Percentiles rank a stretch among this genome's conserved stretches.
Conservation (phyloP, 2,888 invertebrate species). For the Mystacides longicornis region DNA sequence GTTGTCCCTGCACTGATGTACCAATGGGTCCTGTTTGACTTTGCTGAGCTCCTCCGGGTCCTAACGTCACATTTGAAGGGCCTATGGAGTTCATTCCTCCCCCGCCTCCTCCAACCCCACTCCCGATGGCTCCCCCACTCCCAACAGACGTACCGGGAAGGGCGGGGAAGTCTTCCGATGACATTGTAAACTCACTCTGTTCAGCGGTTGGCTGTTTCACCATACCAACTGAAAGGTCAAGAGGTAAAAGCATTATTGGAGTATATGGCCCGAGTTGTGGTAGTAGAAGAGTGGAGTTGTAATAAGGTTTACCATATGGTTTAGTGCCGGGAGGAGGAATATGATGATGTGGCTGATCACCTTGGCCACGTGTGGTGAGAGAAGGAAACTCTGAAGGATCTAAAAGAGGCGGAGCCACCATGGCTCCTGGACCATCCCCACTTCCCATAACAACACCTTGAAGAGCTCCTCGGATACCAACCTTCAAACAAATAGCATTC, state of each 20-base stretch:
- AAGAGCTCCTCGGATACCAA: constrained; percentile 48
- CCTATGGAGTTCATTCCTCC: background rate
- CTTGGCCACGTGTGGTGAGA: constrained; percentile 76
- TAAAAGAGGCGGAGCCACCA: constrained; percentile 76
- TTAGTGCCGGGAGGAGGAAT: constrained; percentile 86
- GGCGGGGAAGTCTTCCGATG: constrained; percentile 98
- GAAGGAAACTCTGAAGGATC: constrained; percentile 92
- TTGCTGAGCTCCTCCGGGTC: constrained; percentile 4
- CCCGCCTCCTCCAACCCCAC: constrained; percentile 24
- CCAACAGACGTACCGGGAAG: constrained; percentile 85
- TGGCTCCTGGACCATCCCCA: constrained; percentile 64
- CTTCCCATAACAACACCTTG: constrained; percentile 57
- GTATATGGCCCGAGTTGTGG: background rate
- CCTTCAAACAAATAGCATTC: too few relatives aligned
- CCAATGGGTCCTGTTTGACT: background rate
- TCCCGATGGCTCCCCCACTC: constrained; percentile 28
- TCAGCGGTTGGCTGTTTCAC: constrained; percentile 91
- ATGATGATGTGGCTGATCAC: constrained; percentile 70
- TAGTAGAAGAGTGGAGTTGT: constrained; percentile 21
- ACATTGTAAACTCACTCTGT: constrained; percentile 93
- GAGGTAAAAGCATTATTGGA: background rate
- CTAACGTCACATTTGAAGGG: background rate
- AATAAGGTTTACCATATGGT: constrained; percentile 67
- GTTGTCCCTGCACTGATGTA: background rate
- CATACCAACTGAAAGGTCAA: constrained; percentile 66